Evolutionary conservation across 1,140 invertebrate genomes (phyloP).

Genomic region (Philaenus spumarius): DNA sequence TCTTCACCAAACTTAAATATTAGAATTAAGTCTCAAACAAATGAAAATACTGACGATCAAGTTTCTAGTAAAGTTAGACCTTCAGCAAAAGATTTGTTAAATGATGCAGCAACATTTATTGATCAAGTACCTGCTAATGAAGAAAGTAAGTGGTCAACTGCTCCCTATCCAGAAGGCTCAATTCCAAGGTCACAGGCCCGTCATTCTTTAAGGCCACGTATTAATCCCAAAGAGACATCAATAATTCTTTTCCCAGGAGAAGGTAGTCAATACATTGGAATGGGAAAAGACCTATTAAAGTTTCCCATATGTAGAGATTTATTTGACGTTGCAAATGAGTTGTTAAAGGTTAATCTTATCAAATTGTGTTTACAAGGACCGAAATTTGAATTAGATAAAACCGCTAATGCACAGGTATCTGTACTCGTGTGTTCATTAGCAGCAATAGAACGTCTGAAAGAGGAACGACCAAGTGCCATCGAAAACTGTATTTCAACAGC

Average conservation of each 20-base stretch:
- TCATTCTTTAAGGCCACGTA: conserved; percentile 36
- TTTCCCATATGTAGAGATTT: conserved; percentile 73
- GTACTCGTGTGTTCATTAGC: conserved; percentile 84
- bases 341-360: conserved; percentile 80
- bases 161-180: conserved; percentile 48
- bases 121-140: conserved; percentile 37
- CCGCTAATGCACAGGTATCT: conserved; percentile 78
- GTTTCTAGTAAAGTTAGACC: too few species aligned
- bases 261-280: conserved; percentile 82
- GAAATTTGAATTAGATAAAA: conserved; percentile 66
- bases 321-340: conserved; percentile 77
- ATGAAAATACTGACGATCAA: too few species aligned
- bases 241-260: conserved; percentile 91
- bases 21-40: too few species aligned
- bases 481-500: conserved; percentile 74
- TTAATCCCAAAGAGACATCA: conserved; percentile 58
- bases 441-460: conserved; percentile 74
- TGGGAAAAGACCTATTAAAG: conserved; percentile 67
- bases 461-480: conserved; percentile 64
- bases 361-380: conserved; percentile 85
- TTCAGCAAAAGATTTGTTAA: conserved; percentile 42
- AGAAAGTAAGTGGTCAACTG: conserved; percentile 53
- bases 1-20: too few species aligned
- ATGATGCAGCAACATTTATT: conserved; percentile 50
- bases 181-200: conserved; percentile 20